Evolutionary conservation across 1,140 invertebrate genomes (phyloP).

Genomic region (Hestina assimilis): DNA sequence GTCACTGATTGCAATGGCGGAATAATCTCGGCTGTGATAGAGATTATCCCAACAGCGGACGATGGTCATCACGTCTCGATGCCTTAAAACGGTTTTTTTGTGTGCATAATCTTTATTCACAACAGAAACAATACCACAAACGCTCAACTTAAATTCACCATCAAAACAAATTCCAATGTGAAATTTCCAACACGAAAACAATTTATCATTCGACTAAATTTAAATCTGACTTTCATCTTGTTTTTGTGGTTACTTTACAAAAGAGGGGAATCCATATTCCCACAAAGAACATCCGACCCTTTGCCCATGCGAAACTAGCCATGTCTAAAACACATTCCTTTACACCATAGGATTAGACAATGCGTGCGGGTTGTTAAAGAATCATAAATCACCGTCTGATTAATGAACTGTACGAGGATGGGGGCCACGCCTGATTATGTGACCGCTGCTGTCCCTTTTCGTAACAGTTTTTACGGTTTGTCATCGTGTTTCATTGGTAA

Average conservation of each 20-base stretch:
- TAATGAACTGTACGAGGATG: constrained; percentile 48
- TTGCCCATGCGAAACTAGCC: constrained; percentile 30
- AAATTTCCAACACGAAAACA: neutral
- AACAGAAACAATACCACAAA: no score
- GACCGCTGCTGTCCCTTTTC: constrained; percentile 12
- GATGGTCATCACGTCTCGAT: no score
- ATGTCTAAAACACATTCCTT: constrained; percentile 38
- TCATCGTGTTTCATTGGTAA: no score
- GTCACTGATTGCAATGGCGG: no score
- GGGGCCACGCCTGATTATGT: constrained; percentile 29
- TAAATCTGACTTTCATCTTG: constrained; percentile 15
- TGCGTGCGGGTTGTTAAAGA: constrained; percentile 39
- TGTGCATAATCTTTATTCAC: no score
- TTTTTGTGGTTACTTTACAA: constrained; percentile 28
- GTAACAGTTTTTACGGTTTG: neutral
- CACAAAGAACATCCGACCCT: constrained; percentile 25
- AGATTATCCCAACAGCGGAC: no score
- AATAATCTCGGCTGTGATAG: no score
- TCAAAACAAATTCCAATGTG: no score
- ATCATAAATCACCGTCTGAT: constrained; percentile 61
- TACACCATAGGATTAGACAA: constrained; percentile 41
- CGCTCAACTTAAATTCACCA: no score
- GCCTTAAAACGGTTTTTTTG: no score
- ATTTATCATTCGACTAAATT: constrained; percentile 14
- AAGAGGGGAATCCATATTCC: constrained; percentile 17